Conservation (phyloP, 2,888 invertebrate species). For the Melieria omissa region DNA sequence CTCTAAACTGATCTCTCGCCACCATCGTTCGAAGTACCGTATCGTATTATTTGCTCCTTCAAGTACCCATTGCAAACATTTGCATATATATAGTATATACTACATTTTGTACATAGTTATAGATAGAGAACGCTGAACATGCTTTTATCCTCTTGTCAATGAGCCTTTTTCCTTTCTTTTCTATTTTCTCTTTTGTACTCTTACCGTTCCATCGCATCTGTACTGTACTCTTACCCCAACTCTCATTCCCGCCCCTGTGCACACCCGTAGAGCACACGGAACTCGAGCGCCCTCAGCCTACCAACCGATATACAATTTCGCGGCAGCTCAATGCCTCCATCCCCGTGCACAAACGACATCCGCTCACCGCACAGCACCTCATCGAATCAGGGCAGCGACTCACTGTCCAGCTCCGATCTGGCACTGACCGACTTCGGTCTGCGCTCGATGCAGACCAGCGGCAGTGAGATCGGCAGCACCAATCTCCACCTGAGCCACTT, state of each 20-base stretch:
- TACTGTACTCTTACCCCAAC: background rate
- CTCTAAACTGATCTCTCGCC: no score
- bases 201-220: slow-evolving; percentile 15
- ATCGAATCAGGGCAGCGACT: slow-evolving; percentile 81
- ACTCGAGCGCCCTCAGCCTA: slow-evolving; percentile 60
- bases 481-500: slow-evolving; percentile 45
- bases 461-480: slow-evolving; percentile 53
- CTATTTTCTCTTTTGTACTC: slow-evolving; percentile 11
- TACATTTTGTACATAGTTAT: no score
- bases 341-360: slow-evolving; percentile 73
- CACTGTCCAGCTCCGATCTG: slow-evolving; percentile 79
- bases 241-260: background rate
- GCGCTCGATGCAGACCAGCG: slow-evolving; percentile 49
- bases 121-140: no score
- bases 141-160: no score
- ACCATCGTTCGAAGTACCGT: no score
- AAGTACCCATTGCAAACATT: no score
- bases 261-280: slow-evolving; percentile 51
- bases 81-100: no score
- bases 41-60: no score
- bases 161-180: background rate
- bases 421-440: slow-evolving; percentile 71
- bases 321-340: slow-evolving; percentile 72
- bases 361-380: slow-evolving; percentile 77
- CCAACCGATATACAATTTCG: slow-evolving; percentile 60